Base-by-base conservation (phyloP, 2,888 invertebrate species). In the Ectobius pallidus region DNA sequence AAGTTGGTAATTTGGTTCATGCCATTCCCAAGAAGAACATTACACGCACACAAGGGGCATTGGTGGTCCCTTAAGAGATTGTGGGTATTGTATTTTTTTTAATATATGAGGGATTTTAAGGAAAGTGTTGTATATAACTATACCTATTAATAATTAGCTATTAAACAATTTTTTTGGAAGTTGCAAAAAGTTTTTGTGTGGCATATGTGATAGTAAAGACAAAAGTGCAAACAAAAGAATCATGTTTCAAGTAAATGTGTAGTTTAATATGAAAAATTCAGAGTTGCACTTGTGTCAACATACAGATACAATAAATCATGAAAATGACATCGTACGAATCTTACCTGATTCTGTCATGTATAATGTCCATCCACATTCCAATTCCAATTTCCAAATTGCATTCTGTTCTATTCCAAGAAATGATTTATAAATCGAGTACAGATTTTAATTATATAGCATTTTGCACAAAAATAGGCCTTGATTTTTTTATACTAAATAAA, bases 61-160 rank as follows among this genome's bases (percentile, higher is more conserved):
- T 20, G 52, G 22, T 9, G 39, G 9, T 49, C 18, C 52, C 52
- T 25, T 52, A 7, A 52, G 52, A 52, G 52, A 52, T 52, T 25
- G 25, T 52, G 52, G 25, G 52, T 52, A 52, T 52, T 25, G n/a
- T n/a, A n/a, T n/a, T 52, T 52, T 52, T 52, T 52, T 52, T 20
- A 46, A 52, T 52, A 25, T 52, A 52, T 25, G 52, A 52, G 25
- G 25, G 22, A 52, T 52, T 52, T 4, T 20, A 9, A 46, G 34
- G 22, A 42, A 25, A 63, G 42, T 63, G 42, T 42, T 63, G 63
- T 63, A 42, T 42, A 63, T 63, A 63, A 63, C 42, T 63, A 63
- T 63, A 62, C n/a, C 34, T 63, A 63, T 63, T 63, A 63, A 32
- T 39, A 63, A 39, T 63, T 63, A 63, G 63, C 42, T 63, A 39